Evolutionary conservation across 2,113 vertebrate species (phyloP), one percentile per base, ranked within the genome.

Genomic region (Coturnix japonica): DNA sequence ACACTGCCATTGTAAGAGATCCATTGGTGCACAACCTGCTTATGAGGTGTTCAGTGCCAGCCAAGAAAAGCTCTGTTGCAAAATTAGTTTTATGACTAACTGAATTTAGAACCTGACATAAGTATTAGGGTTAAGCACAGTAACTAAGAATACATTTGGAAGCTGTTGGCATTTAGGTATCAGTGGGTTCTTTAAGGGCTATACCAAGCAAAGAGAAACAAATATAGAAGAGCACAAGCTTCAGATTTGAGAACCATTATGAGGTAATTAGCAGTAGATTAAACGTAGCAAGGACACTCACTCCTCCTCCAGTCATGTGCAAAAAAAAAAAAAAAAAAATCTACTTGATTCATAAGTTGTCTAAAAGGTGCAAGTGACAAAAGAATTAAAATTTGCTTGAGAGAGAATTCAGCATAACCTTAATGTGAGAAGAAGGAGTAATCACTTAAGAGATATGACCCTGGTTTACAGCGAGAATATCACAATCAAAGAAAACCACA

Each of bases 101-200:
- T 53, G 44, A 76, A 79, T 84, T 94, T 87, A 79, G 33, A 85
- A 77, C 46, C 41, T 79, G 23, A 22, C 26, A 75, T 75, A 94
- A 85, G 73, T 87, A 87, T 49, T 63, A 66, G 12, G 21, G 64
- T 46, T 92, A 67, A 90, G 21, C 6, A 31, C 0, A 1, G 21
- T 37, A 85, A 91, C 59, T 44, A 92, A 91, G 85, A 69, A 3
- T 49, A 53, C 73, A 82, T 66, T 93, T 95, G 93, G 91, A 89
- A 92, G 73, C 44, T 61, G 26, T 17, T 85, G 67, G 51, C 67
- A 66, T 79, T 31, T 54, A 39, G 44, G 56, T 90, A 59, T 85
- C 91, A 91, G 78, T 87, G 49, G 78, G n/a, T 76, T 84, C 46
- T 70, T 85, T 79, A 64, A 2, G 59, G 89, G 59, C 85, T 78